phyloP scores from a whole-genome alignment of 2,113 vertebrate species.

The Bos javanicus region DNA sequence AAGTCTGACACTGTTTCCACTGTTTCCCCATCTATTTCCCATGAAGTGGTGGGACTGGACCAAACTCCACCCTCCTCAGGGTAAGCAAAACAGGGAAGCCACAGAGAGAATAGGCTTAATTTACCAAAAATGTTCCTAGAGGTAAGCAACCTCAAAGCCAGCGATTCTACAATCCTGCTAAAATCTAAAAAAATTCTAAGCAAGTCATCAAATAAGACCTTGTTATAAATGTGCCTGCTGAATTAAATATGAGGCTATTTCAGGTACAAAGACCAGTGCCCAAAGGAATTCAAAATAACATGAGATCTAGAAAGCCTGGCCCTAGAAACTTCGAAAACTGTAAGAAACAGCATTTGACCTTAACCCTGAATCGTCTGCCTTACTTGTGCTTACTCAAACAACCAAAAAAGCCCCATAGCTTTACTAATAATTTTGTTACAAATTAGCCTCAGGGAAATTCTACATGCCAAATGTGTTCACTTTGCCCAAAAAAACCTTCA shows the following conservation, averaged over 20 bases:
- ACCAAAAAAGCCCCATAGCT: background rate
- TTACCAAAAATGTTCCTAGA: background rate
- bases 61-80: background rate
- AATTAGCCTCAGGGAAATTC: slow-evolving; percentile 43
- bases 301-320: background rate
- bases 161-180: background rate
- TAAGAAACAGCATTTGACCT: slow-evolving; percentile 20
- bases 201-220: background rate
- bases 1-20: too few species aligned
- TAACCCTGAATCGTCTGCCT: background rate
- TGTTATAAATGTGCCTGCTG: slow-evolving; percentile 10
- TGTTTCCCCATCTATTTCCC: too few species aligned
- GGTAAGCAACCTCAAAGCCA: background rate
- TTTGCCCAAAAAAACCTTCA: background rate
- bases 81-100: background rate
- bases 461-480: background rate
- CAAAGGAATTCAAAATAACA: background rate
- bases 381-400: background rate
- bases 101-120: background rate
- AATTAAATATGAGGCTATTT: slow-evolving; percentile 54
- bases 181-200: background rate
- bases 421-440: slow-evolving; percentile 43
- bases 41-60: too few species aligned
- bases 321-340: background rate
- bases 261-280: background rate